phyloP scores from a whole-genome alignment of 2,888 invertebrate species.

The Barypeithes pellucidus region DNA sequence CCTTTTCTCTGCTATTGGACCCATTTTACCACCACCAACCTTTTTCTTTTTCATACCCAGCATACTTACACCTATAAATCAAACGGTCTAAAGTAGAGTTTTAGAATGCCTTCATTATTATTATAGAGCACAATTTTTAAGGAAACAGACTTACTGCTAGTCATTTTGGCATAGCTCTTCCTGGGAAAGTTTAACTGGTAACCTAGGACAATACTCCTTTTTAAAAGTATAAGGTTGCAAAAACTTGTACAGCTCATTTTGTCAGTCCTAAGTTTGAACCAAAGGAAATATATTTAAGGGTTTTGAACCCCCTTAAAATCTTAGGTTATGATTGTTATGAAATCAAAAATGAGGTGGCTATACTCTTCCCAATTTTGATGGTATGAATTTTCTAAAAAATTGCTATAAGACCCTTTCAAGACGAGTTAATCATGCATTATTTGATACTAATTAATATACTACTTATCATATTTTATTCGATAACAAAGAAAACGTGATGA shows the following conservation, averaged over 20 bases:
- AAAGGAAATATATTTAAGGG: too few relatives aligned
- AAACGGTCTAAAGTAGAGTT: neutral
- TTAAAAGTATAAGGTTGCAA: slow-evolving; percentile 46
- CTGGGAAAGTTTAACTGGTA: slow-evolving; percentile 58
- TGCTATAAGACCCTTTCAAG: too few relatives aligned
- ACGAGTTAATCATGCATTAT: too few relatives aligned
- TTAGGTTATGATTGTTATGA: too few relatives aligned
- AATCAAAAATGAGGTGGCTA: neutral
- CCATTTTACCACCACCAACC: slow-evolving; percentile 77
- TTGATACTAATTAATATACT: neutral
- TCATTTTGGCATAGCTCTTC: slow-evolving; percentile 63
- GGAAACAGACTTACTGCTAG: slow-evolving; percentile 62
- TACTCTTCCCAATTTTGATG: too few relatives aligned
- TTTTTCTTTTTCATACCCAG: slow-evolving; percentile 77
- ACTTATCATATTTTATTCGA: neutral
- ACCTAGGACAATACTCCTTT: slow-evolving; percentile 47
- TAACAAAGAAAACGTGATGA: too few relatives aligned
- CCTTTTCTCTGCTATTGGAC: slow-evolving; percentile 79
- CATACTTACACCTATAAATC: slow-evolving; percentile 65
- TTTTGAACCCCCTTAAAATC: too few relatives aligned
- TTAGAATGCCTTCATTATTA: too few relatives aligned
- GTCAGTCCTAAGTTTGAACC: too few relatives aligned
- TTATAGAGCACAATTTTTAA: too few relatives aligned
- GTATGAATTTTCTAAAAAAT: too few relatives aligned
- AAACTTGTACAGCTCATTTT: slow-evolving; percentile 53